Evolutionary conservation across 2,888 invertebrate genomes (phyloP).

Genomic region (Aplocera efformata): DNA sequence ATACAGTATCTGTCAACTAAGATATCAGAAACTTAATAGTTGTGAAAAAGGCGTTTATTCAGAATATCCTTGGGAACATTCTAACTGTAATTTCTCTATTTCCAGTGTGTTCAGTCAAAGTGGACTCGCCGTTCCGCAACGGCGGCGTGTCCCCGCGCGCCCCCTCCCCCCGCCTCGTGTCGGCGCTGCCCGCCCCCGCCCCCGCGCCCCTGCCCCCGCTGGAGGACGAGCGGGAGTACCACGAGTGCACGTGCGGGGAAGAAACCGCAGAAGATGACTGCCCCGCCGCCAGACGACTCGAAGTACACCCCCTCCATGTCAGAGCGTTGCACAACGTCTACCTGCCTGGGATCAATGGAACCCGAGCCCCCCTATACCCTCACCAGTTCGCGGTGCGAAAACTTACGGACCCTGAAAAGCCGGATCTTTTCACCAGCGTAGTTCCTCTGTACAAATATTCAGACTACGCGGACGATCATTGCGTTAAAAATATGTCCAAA

Average conservation of each 20-base stretch:
- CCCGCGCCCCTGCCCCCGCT: conserved; percentile 40
- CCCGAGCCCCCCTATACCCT: conserved; percentile 64
- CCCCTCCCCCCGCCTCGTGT: conserved; percentile 23
- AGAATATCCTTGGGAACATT: too few species aligned
- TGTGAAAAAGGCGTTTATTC: too few species aligned
- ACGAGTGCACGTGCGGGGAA: conserved; percentile 56
- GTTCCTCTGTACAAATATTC: conserved; percentile 72
- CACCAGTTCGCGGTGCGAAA: conserved; percentile 64
- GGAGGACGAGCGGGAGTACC: conserved; percentile 53
- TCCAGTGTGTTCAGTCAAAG: conserved; percentile 45
- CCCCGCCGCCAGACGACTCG: conserved; percentile 56
- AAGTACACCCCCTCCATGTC: conserved; percentile 73
- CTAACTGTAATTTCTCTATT: conserved; percentile 1
- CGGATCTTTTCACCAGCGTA: conserved; percentile 63
- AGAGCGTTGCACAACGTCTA: conserved; percentile 75
- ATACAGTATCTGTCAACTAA: too few species aligned
- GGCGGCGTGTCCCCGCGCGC: conserved; percentile 37
- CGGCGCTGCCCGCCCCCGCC: conserved; percentile 17
- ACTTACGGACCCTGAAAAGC: conserved; percentile 42
- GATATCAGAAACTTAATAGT: too few species aligned
- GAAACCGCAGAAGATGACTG: conserved; percentile 42
- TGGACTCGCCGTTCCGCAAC: conserved; percentile 65
- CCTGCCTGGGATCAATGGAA: conserved; percentile 82
- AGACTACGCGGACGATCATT: conserved; percentile 72
- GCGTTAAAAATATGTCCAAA: conserved; percentile 62